Evolutionary conservation across 2,113 vertebrate species (phyloP).

Genomic region (Taxidea taxus): DNA sequence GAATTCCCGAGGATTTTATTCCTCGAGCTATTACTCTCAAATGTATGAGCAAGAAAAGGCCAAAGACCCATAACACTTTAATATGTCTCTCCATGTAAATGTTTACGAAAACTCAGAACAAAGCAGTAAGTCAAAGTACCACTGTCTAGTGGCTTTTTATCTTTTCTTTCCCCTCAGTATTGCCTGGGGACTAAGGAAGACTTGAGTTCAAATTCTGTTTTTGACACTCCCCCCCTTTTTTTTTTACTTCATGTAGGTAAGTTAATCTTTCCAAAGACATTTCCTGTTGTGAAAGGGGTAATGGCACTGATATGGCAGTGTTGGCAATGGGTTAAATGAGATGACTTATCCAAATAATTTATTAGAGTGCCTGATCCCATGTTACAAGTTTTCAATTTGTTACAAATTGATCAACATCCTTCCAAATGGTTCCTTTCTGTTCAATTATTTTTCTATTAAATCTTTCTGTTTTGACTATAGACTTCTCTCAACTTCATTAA

Average conservation of each 20-base stretch:
- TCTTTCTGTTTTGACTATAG: not conserved
- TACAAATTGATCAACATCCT: not conserved
- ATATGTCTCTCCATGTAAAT: constrained; percentile 12
- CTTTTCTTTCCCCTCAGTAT: not conserved
- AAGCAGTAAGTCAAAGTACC: not conserved
- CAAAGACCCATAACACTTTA: not conserved
- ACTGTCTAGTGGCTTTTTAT: not conserved
- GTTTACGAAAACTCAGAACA: constrained; percentile 34
- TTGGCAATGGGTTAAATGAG: not conserved
- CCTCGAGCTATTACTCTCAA: constrained; percentile 35
- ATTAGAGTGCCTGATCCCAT: not conserved
- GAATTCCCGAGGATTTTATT: constrained; percentile 62
- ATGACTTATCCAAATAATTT: not conserved
- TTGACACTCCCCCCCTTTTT: not conserved
- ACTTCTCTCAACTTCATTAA: not conserved
- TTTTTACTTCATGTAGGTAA: not conserved
- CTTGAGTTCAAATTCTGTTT: not conserved
- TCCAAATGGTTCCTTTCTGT: not conserved
- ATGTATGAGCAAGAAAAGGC: constrained; percentile 29
- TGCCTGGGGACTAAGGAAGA: not conserved
- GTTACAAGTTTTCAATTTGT: not conserved
- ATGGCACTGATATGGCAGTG: no score
- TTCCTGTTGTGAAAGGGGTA: not conserved
- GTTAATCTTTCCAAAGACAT: not conserved
- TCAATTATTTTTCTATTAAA: not conserved